Conservation (phyloP, 1,140 invertebrate species). For the Plectrocnemia conspersa region DNA sequence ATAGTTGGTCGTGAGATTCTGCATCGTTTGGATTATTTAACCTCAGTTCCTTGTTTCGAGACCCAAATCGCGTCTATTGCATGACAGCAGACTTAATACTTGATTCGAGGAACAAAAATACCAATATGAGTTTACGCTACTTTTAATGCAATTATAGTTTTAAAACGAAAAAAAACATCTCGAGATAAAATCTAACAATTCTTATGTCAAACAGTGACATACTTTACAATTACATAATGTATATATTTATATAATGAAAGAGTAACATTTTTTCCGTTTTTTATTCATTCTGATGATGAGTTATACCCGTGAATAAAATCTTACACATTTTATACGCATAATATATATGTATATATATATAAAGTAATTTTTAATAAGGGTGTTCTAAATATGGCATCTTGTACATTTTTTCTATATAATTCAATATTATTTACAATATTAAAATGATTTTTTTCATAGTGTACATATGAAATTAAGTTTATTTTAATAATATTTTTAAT, state of each 20-base stretch:
- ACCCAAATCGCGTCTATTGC: neutral
- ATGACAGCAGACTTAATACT: neutral
- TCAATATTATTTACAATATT: constrained; percentile 33
- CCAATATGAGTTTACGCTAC: neutral
- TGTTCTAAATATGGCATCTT: constrained; percentile 35
- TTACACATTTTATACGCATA: constrained; percentile 6
- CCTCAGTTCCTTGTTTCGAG: neutral
- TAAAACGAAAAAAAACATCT: neutral
- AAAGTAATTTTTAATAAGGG: constrained; percentile 22
- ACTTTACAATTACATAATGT: constrained; percentile 8
- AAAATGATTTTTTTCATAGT: constrained; percentile 22
- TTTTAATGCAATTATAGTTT: neutral
- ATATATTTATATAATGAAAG: too few relatives aligned
- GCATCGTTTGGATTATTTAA: neutral
- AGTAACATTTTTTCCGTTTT: constrained; percentile 1
- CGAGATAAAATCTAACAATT: constrained; percentile 7
- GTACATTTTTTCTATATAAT: constrained; percentile 20
- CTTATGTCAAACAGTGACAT: constrained; percentile 3
- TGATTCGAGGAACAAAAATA: constrained; percentile 2
- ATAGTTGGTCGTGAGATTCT: constrained; percentile 15
- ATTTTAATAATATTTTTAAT: neutral
- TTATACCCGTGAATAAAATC: constrained; percentile 4
- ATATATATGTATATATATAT: too few relatives aligned
- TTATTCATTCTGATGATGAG: neutral
- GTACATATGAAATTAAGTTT: neutral